Base-by-base conservation (phyloP, 2,888 invertebrate genomes). In the Megaustenia siamemsis region DNA sequence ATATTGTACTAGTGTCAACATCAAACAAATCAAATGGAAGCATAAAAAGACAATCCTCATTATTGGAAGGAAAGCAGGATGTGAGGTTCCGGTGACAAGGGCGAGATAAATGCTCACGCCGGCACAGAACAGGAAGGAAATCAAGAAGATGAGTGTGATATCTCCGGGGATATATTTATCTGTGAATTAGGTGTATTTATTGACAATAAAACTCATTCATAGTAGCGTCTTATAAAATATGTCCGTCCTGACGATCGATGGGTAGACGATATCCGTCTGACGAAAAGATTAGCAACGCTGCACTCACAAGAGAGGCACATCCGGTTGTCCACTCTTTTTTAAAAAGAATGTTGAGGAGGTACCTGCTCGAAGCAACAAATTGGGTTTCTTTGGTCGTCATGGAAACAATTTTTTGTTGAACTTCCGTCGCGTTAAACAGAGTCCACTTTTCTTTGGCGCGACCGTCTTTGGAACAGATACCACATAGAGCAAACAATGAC, bases 361-460 rank as follows among this genome's bases (percentile, higher is more conserved):
- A 76, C 56, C 53, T 76, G 76, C 76, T 56, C 32, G 21, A 24
- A 76, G 76, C 53, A 12, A 76, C 56, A 76, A 76, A 53, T 76
- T 76, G 76, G 56, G 38, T 38, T 15, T 53, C 35, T 76, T 53
- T 38, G 32, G 38, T 53, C 18, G 53, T 8, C 56, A 38, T 76
- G 24, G 38, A 53, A 53, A 76, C 53, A 76, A 76, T 56, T 76
- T 76, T 49, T 32, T 21, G 56, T 38, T 0, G 32, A 18, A 35
- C 56, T 76, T 76, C 76, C 76, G 76, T 5, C 49, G 49, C 18
- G 35, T 38, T 2, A 35, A 76, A 76, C 49, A 24, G 53, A 56
- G 21, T 32, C 56, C 76, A 76, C 76, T 76, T 76, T 76, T 76
- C 53, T 10, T 56, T 0, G 38, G 24, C 21, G 76, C 76, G n/a